A percentile compares a stretch with the other conserved stretches of the same genome.
Conservation (phyloP, 2,888 invertebrate species). For the Aquatica leii region DNA sequence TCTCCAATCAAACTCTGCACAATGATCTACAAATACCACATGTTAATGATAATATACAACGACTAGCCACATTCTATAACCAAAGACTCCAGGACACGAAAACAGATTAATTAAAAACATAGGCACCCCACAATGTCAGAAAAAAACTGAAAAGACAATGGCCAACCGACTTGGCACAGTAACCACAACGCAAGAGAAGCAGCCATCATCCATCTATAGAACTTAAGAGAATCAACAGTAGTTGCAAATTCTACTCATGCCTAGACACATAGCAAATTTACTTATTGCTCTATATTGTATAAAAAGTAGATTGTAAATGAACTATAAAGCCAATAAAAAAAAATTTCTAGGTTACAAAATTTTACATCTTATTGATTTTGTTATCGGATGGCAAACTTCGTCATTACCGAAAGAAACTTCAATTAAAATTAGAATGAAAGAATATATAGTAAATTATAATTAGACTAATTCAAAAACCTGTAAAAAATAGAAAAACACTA, state of each 20-base stretch:
- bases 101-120: background rate
- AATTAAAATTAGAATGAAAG: no score
- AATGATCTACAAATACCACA: background rate
- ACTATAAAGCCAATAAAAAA: no score
- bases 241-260: background rate
- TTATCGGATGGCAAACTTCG: no score
- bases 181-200: background rate
- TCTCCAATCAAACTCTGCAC: background rate
- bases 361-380: no score
- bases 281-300: background rate
- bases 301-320: background rate
- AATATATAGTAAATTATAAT: no score
- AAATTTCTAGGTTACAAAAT: no score
- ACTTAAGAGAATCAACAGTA: slow-evolving; percentile 1
- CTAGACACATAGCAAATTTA: background rate
- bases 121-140: background rate
- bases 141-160: slow-evolving; percentile 7
- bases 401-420: no score
- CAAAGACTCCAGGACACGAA: background rate
- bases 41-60: slow-evolving; percentile 6
- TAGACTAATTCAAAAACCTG: no score
- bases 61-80: no score
- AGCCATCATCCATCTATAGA: background rate
- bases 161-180: slow-evolving; percentile 8
- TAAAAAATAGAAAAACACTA: no score